Evolutionary conservation across 2,797 vertebrate species (phyloP).

Genomic region (Bovichtus variegatus): DNA sequence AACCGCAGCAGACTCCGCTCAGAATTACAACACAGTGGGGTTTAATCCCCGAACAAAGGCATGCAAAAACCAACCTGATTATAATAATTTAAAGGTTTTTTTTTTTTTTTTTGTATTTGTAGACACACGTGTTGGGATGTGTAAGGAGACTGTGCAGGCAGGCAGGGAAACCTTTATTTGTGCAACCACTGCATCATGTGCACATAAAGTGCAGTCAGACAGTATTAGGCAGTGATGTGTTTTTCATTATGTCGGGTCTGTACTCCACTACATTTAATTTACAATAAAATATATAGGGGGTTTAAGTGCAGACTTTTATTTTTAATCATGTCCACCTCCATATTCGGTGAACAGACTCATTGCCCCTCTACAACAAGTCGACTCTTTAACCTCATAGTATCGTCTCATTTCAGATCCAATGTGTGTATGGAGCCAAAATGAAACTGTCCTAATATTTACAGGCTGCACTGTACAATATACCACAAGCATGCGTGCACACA

Average conservation of each 20-base stretch:
- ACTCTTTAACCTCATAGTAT: background rate
- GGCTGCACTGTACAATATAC: constrained; percentile 34
- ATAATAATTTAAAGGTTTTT: constrained; percentile 22
- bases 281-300: background rate
- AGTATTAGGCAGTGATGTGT: background rate
- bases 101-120: constrained; percentile 7
- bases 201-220: background rate
- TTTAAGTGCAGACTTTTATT: background rate
- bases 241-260: background rate
- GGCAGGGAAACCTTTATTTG: background rate
- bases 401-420: background rate
- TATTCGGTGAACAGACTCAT: background rate
- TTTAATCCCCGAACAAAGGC: constrained; percentile 40
- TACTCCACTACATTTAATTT: background rate
- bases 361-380: background rate
- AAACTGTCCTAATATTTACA: constrained; percentile 42
- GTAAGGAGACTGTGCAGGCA: background rate
- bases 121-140: background rate
- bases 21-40: constrained; percentile 40
- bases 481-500: constrained; percentile 45
- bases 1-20: constrained; percentile 23
- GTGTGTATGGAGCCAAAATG: constrained; percentile 9
- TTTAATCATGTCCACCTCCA: background rate
- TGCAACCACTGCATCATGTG: background rate
- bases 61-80: constrained; percentile 35